A percentile compares a stretch with the other conserved stretches of the same genome.
Conservation (phyloP, 2,888 invertebrate genomes). For the Endomychus coccineus region DNA sequence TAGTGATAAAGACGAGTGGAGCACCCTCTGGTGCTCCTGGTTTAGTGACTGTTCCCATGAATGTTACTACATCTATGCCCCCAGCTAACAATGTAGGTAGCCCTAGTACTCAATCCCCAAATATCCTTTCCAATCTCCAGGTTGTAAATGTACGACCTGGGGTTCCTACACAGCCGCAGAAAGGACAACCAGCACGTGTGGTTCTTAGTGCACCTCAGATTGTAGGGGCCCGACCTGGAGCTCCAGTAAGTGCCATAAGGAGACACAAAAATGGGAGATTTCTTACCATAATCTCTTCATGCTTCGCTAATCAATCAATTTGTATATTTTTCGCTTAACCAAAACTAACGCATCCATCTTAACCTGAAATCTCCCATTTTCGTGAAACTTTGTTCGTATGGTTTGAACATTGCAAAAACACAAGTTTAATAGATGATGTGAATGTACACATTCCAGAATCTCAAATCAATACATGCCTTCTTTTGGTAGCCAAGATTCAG, state of each 20-base stretch:
- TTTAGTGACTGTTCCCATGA: conserved; percentile 58
- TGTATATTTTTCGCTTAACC: too few species aligned
- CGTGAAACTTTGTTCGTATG: too few species aligned
- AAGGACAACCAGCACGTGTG: conserved; percentile 73
- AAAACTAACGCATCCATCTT: too few species aligned
- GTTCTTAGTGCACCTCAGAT: conserved; percentile 77
- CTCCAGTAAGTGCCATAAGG: conserved; percentile 56
- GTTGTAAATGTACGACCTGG: conserved; percentile 78
- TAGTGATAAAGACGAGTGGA: conserved; percentile 42
- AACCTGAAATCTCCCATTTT: too few species aligned
- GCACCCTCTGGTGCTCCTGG: conserved; percentile 44
- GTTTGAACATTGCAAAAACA: too few species aligned
- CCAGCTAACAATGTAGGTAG: conserved; percentile 46
- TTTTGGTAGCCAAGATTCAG: too few species aligned
- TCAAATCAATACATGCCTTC: too few species aligned
- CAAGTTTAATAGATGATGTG: too few species aligned
- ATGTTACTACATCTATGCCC: conserved; percentile 52
- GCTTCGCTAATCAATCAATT: too few species aligned
- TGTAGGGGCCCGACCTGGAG: conserved; percentile 72
- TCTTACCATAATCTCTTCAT: too few species aligned
- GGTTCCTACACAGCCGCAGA: conserved; percentile 63
- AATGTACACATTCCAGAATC: too few species aligned
- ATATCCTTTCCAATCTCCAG: conserved; percentile 61
- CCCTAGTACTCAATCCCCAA: conserved; percentile 39
- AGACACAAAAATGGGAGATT: too few species aligned